Percentiles rank a stretch among this genome's conserved stretches.
phyloP scores from a whole-genome alignment of 2,797 vertebrate species.

The Pseudochromis fuscus region DNA sequence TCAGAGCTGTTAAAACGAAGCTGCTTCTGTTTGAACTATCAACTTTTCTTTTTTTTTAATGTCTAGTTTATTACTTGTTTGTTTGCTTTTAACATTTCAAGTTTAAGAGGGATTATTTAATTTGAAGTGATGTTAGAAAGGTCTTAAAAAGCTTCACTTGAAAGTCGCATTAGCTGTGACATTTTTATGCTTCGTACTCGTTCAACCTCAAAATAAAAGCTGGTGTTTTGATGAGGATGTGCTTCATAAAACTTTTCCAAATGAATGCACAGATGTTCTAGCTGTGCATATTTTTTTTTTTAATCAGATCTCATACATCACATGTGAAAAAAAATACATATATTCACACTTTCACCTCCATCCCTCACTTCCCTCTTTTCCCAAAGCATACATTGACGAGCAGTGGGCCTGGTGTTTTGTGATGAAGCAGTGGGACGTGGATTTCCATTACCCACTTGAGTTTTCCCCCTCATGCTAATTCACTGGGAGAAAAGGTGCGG shows the following conservation, averaged over 20 bases:
- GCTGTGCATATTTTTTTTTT: background rate
- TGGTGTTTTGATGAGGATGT: background rate
- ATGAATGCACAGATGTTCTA: slow-evolving; percentile 21
- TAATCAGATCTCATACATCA: background rate
- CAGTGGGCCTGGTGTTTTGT: slow-evolving; percentile 34
- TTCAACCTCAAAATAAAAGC: slow-evolving; percentile 16
- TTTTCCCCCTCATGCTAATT: slow-evolving; percentile 61
- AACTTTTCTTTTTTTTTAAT: slow-evolving; percentile 1
- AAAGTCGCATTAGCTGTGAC: background rate
- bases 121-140: slow-evolving; percentile 1
- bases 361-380: slow-evolving; percentile 1
- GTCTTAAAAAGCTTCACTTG: background rate
- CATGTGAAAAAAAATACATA: background rate
- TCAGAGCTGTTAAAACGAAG: background rate
- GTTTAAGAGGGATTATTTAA: slow-evolving; percentile 1
- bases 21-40: slow-evolving; percentile 16
- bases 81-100: slow-evolving; percentile 27
- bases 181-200: slow-evolving; percentile 10
- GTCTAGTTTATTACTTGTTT: slow-evolving; percentile 9
- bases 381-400: slow-evolving; percentile 15
- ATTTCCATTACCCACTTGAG: slow-evolving; percentile 68
- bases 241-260: slow-evolving; percentile 8
- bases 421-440: slow-evolving; percentile 19
- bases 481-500: slow-evolving; percentile 39
- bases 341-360: background rate